These are phyloP conservation scores for Loripinus fragilis DNA, from an alignment of 2,888 invertebrate species.

Conservation along the genomic window DNA sequence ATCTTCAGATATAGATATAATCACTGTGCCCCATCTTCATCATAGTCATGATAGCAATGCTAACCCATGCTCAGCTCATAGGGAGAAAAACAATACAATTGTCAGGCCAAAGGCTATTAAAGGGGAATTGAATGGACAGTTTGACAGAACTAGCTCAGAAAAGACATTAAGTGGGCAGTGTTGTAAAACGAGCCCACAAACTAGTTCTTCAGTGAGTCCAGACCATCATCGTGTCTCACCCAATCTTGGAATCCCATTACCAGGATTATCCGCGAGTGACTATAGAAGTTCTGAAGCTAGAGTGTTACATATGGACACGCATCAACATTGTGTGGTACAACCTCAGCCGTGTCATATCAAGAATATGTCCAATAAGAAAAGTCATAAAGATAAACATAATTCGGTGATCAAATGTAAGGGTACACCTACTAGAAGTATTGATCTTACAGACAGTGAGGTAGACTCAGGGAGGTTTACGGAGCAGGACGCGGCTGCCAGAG, in stretches of 20 bases:
- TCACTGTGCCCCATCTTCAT: slow-evolving; percentile 29
- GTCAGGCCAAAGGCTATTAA: slow-evolving; percentile 56
- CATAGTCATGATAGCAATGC: no score
- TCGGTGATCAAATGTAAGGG: slow-evolving; percentile 48
- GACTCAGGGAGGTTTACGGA: slow-evolving; percentile 28
- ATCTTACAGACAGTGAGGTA: slow-evolving; percentile 35
- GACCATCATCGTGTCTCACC: not conserved
- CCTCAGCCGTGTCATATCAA: not conserved
- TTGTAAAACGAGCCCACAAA: not conserved
- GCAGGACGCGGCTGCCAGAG: slow-evolving; percentile 31
- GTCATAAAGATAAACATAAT: slow-evolving; percentile 51
- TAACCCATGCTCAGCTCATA: not conserved
- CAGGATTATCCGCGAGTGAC: slow-evolving; percentile 19
- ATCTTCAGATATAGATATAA: slow-evolving; percentile 51
- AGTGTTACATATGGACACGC: slow-evolving; percentile 45
- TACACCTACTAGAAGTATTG: slow-evolving; percentile 39
- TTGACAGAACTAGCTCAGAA: slow-evolving; percentile 9
- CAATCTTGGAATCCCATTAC: slow-evolving; percentile 1
- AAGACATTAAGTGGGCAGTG: not conserved
- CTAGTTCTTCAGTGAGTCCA: not conserved
- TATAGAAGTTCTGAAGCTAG: slow-evolving; percentile 42
- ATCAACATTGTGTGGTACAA: slow-evolving; percentile 23
- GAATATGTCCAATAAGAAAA: slow-evolving; percentile 28
- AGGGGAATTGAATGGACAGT: slow-evolving; percentile 44
- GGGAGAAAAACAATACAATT: not conserved